These are phyloP conservation scores for Spinibarbus caldwelli DNA, from an alignment of 2,797 vertebrate genomes.

Conservation along the genomic window DNA sequence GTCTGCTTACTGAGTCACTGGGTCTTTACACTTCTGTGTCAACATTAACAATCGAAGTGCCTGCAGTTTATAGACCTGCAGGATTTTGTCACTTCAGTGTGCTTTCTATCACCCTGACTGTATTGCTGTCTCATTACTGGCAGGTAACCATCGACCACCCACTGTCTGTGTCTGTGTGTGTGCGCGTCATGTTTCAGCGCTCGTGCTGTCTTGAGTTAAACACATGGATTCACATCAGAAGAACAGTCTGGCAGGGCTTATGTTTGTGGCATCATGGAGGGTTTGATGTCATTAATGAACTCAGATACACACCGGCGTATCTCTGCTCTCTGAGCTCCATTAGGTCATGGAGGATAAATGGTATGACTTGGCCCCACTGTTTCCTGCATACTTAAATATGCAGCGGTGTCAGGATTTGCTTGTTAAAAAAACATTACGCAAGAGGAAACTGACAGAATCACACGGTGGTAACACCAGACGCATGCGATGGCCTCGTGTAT, in stretches of 20 bases:
- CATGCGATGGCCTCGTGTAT: slow-evolving; percentile 28
- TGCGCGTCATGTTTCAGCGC: not conserved
- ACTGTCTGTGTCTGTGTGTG: not conserved
- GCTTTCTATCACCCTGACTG: slow-evolving; percentile 27
- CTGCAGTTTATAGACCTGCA: not conserved
- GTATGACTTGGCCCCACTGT: slow-evolving; percentile 4
- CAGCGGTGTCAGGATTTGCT: slow-evolving; percentile 10
- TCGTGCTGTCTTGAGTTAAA: not conserved
- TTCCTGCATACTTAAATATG: slow-evolving; percentile 1
- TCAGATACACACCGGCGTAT: not conserved
- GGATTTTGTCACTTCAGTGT: slow-evolving; percentile 15
- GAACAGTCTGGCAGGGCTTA: not conserved
- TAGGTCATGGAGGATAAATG: slow-evolving; percentile 32
- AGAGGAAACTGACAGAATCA: slow-evolving; percentile 2
- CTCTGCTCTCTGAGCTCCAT: slow-evolving; percentile 34
- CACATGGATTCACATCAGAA: slow-evolving; percentile 36
- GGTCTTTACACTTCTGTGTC: not conserved
- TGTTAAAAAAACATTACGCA: slow-evolving; percentile 16
- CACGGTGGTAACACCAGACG: not conserved
- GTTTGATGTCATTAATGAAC: slow-evolving; percentile 9
- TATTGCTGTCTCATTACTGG: slow-evolving; percentile 34
- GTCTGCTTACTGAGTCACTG: not conserved
- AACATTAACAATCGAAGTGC: not conserved
- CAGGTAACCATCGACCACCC: slow-evolving; percentile 42
- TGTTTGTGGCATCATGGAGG: slow-evolving; percentile 26